phyloP scores from a whole-genome alignment of 2,113 vertebrate genomes.

The Lethenteron camtschaticum region DNA sequence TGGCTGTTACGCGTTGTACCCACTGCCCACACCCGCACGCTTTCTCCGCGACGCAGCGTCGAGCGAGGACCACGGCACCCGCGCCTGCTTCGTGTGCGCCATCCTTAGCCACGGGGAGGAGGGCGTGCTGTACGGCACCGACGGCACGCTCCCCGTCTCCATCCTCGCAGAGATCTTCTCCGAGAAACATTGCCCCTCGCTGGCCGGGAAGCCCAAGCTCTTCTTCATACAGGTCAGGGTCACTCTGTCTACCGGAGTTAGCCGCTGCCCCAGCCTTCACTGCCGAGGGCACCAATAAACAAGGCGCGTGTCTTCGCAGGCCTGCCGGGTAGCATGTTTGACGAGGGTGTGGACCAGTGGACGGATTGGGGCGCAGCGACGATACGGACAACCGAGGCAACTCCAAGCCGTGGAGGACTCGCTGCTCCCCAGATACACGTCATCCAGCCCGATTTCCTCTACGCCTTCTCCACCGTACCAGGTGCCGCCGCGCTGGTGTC shows the following conservation, averaged over 20 bases:
- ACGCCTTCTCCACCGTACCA: constrained; percentile 1
- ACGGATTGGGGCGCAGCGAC: neutral
- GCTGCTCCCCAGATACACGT: neutral
- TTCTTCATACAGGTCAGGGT: constrained; percentile 9
- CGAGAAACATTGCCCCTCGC: neutral
- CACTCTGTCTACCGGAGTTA: neutral
- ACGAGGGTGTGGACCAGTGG: constrained; percentile 2
- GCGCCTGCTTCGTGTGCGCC: constrained; percentile 7
- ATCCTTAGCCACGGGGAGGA: constrained; percentile 8
- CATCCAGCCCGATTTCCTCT: constrained; percentile 3
- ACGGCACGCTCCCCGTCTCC: neutral
- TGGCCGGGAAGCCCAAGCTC: constrained; percentile 8
- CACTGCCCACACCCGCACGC: too few relatives aligned
- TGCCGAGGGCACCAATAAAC: neutral
- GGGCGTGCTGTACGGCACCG: constrained; percentile 7
- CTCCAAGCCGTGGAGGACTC: neutral
- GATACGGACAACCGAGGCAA: too few relatives aligned
- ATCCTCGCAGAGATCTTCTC: neutral
- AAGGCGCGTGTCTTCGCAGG: neutral
- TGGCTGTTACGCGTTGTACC: too few relatives aligned
- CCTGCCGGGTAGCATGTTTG: constrained; percentile 1
- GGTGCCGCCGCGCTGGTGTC: neutral
- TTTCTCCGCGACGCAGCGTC: constrained; percentile 1
- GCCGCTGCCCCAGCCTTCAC: neutral
- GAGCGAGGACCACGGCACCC: constrained; percentile 7